Evolutionary conservation across 2,888 invertebrate genomes (phyloP), one percentile per base, ranked within the genome.

Genomic region (Mechanitis mazaeus): DNA sequence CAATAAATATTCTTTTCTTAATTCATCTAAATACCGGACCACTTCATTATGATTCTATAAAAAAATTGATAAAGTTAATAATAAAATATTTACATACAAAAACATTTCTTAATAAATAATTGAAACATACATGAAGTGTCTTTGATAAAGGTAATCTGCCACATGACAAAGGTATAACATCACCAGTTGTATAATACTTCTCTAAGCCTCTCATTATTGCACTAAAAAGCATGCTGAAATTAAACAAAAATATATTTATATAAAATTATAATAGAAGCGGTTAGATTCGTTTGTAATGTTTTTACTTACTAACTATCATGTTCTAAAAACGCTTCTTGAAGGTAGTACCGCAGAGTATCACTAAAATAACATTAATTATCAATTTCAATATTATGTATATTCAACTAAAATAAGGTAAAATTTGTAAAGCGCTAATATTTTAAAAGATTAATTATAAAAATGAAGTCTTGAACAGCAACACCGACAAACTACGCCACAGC

Each of bases 301-400:
- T 83, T 81, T 75, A 93, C 94, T 93, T 87, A 95, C 95, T 93
- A 95, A 54, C 94, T 94, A 83, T 96, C 96, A 71, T 95, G 94
- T 81, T 96, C 96, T 59, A 96, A 81, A 76, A 91, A 94, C 11
- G 89, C 83, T 55, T 94, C 93, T 76, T 95, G 92, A 73, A 96
- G 85, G 42, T 95, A 90, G 72, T 91, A 91, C 68, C 91, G 84
- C 33, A 96, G 87, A 12, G 93, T 91, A 31, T 92, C 91, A 76
- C 94, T 94, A 88, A 68, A 92, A 90, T 20, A 57, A 66, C 66
- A 72, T 60, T 66, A 63, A 6, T 47, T 61, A 33, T 38, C 20
- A 59, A 56, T 58, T 50, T 42, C 0, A 42, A 42, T 11, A 42
- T 42, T 9, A 0, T 9, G 6, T 9, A 42, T 42, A 42, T 9